A percentile compares a stretch with the other conserved stretches of the same genome.
phyloP scores from a whole-genome alignment of 2,888 invertebrate species.

The Syritta pipiens region DNA sequence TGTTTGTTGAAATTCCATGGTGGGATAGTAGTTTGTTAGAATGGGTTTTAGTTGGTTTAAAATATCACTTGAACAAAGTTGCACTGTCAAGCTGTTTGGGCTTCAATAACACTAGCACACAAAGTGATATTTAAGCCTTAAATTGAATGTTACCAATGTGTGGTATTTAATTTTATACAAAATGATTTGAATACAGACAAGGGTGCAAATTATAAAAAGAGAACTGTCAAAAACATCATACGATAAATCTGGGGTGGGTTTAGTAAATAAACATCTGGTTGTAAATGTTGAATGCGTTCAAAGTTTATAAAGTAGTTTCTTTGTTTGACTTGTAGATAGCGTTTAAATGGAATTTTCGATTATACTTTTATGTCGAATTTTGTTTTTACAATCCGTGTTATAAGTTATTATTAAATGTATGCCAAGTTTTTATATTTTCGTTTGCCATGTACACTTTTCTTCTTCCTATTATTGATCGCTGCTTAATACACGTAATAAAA shows the following conservation, averaged over 20 bases:
- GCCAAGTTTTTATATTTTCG: too few species aligned
- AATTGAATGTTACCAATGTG: too few species aligned
- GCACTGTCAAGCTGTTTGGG: conserved; percentile 2
- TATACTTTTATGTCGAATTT: too few species aligned
- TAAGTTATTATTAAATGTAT: too few species aligned
- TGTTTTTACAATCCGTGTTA: too few species aligned
- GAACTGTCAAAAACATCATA: conserved; percentile 43
- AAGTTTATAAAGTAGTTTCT: background rate
- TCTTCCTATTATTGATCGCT: too few species aligned
- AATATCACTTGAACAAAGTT: conserved; percentile 38
- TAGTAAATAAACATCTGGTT: conserved; percentile 17
- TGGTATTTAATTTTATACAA: background rate
- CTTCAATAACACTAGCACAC: conserved; percentile 1
- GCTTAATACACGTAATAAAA: too few species aligned
- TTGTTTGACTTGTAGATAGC: background rate
- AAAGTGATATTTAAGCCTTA: too few species aligned
- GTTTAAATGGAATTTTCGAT: too few species aligned
- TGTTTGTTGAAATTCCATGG: conserved; percentile 46
- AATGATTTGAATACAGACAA: conserved; percentile 11
- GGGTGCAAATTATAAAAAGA: conserved; percentile 30
- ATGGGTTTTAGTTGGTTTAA: background rate
- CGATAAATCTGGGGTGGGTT: conserved; percentile 16
- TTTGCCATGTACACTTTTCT: too few species aligned
- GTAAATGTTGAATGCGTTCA: conserved; percentile 12
- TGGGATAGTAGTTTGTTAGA: background rate